Base-by-base conservation (phyloP, 2,797 vertebrate species). In the Brotula barbata region DNA sequence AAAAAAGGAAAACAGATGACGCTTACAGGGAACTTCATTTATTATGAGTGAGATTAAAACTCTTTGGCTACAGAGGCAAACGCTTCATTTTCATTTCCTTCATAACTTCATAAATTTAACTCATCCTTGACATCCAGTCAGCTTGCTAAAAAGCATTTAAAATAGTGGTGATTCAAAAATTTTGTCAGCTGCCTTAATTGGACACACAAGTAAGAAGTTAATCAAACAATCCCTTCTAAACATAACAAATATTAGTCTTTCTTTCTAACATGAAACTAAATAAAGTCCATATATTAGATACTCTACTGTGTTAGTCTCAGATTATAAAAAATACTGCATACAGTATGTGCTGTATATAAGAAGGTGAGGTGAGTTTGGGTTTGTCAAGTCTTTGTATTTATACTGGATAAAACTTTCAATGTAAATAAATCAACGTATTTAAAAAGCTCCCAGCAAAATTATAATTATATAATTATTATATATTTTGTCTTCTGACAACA, bases 131-230 rank as follows among this genome's bases (percentile, higher is more conserved):
- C 47, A 28, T 43, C 70, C 47, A 31, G 17, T 64, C 51, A 36
- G 31, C 13, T 1, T 53, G 8, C 41, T 56, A 9, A 50, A 55
- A 49, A 57, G 3, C 8, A 12, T 60, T 71, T 48, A 64, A 41
- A 75, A 53, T 33, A 75, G 68, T 83, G 77, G 74, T 80, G 31
- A 41, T 58, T 60, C 53, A 17, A 71, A 50, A 36, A 72, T n/a
- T 70, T 74, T 83, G 31, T 65, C 77, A 89, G 87, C 88, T 89
- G 87, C 86, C 85, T 56, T 6, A 17, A 19, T 53, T 0, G 33
- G 63, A 82, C 54, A 58, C 45, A 59, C 0, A 70, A 39, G 43
- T 37, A 36, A 47, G 6, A 34, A 28, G 25, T 28, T 40, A 19
- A 48, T 48, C 25, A 70, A 6, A 7, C 48, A 14, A 50, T n/a